Percentiles rank a stretch among this genome's conserved stretches.
phyloP scores from a whole-genome alignment of 2,797 vertebrate species.

The Hylomyscus alleni region DNA sequence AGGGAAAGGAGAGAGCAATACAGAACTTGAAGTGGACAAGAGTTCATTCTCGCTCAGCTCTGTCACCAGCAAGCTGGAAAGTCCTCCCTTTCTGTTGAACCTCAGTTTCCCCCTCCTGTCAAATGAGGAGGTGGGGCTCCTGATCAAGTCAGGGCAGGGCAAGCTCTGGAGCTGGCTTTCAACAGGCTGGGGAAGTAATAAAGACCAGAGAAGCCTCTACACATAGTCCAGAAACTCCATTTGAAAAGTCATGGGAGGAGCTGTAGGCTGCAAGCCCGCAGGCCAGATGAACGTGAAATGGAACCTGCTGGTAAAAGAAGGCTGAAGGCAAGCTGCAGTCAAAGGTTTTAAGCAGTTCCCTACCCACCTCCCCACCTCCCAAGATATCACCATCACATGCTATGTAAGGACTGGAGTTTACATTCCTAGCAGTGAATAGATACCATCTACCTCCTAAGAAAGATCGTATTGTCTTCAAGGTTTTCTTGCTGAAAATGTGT shows the following conservation, averaged over 20 bases:
- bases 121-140: neutral
- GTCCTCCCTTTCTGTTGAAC: neutral
- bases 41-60: constrained; percentile 29
- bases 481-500: neutral
- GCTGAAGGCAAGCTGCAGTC: neutral
- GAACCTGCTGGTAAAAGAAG: neutral
- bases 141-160: neutral
- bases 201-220: neutral
- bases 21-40: neutral
- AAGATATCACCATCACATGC: neutral
- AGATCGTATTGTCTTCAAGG: neutral
- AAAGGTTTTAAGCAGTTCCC: neutral
- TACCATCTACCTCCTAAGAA: neutral
- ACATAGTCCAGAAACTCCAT: neutral
- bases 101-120: constrained; percentile 6
- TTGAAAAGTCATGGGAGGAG: neutral
- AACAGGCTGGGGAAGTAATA: neutral
- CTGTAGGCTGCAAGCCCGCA: neutral
- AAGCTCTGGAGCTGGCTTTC: neutral
- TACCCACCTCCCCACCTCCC: neutral
- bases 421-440: neutral
- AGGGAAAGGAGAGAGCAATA: neutral
- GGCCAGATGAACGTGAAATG: neutral
- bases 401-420: neutral
- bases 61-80: neutral